Evolutionary conservation across 2,797 vertebrate genomes (phyloP).

Genomic region (Sylvilagus floridanus): DNA sequence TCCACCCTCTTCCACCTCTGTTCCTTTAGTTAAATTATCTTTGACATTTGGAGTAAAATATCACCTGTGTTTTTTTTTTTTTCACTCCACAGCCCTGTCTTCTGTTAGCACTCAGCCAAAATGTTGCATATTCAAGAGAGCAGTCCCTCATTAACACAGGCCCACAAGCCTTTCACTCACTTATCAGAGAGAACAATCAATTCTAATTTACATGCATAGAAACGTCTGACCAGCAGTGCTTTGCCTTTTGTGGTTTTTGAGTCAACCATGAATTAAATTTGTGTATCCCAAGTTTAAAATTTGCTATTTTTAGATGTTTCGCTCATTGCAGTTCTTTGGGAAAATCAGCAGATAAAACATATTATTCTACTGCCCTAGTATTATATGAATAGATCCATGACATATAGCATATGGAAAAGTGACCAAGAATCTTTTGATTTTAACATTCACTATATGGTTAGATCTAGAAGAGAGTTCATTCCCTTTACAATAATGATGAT

Average conservation of each 20-base stretch:
- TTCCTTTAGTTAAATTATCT: conserved; percentile 65
- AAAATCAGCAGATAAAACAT: not conserved
- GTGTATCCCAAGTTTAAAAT: not conserved
- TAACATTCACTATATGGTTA: not conserved
- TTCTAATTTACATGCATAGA: conserved; percentile 68
- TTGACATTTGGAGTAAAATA: conserved; percentile 76
- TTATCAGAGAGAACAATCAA: conserved; percentile 66
- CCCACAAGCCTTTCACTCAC: conserved; percentile 20
- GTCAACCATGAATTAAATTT: conserved; percentile 51
- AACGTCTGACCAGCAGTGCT: not conserved
- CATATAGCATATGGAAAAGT: not conserved
- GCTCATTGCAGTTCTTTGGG: not conserved
- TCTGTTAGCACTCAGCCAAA: not conserved
- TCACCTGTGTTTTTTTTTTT: not conserved
- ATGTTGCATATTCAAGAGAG: conserved; percentile 70
- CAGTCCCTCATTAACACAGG: conserved; percentile 63
- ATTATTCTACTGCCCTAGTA: not conserved
- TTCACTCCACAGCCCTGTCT: not conserved
- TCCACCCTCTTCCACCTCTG: conserved; percentile 57
- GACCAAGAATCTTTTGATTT: not conserved
- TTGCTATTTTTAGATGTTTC: not conserved
- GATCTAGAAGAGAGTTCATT: not conserved
- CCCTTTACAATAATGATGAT: not conserved
- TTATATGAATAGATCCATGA: not conserved
- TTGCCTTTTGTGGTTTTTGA: conserved; percentile 17